Evolutionary conservation across 1,140 invertebrate species (phyloP), one percentile per base, ranked within the genome.

Genomic region (Coelopa frigida): DNA sequence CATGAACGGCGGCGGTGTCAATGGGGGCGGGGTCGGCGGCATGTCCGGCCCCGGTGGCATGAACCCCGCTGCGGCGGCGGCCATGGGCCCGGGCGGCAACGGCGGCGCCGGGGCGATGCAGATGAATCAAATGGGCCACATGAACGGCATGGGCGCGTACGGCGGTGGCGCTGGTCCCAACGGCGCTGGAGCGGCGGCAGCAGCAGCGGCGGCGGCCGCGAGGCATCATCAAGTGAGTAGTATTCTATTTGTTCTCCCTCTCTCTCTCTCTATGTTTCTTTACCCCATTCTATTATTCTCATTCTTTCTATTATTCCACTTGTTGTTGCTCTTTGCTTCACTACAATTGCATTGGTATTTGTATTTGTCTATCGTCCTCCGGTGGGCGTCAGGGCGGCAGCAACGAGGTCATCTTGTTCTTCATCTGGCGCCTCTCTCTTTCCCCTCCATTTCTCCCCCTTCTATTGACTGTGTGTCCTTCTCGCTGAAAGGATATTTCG

Each of bases 91-190:
- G 50, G 52, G 51, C 50, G 27, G 71, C 62, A 68, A 58, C 39
- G 57, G 53, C 45, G 52, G 42, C 40, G 57, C 48, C 72, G 76
- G 74, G 56, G 61, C 24, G 46, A 70, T 71, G 65, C 33, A 35
- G 71, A 68, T 59, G 45, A 55, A 54, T 47, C 33, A 31, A 50
- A 67, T 64, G 60, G 59, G 46, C 27, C 48, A 40, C 72, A 70
- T 63, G 50, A 59, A 56, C 48, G 54, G 54, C 49, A 72, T 71
- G 70, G 67, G n/a, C n/a, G n/a, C n/a, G n/a, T n/a, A n/a, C n/a
- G n/a, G n/a, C n/a, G n/a, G 58, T 46, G 57, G 58, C 53, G 33
- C 38, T 27, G 59, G 52, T 46, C 56, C 49, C n/a, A 46, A 48
- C 49, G 43, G 29, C 17, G 38, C 20, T 37, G 44, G 43, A 20